Conservation (phyloP, 1,140 invertebrate genomes). For the Berghia stephanieae region DNA sequence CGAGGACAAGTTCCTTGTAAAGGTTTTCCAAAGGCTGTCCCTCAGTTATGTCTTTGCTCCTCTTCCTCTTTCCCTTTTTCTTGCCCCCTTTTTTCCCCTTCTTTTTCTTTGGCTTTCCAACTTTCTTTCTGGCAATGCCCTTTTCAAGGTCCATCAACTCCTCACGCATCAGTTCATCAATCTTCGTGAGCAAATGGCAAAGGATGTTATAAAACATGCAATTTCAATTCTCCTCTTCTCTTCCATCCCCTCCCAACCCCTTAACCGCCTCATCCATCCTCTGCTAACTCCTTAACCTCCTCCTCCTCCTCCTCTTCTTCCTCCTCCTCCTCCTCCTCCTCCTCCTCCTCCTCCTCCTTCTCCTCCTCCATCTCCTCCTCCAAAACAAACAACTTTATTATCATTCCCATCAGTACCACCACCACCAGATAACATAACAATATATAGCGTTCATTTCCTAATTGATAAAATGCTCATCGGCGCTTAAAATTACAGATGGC, state of each 20-base stretch:
- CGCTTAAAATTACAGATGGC: too few species aligned
- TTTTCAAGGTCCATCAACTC: neutral
- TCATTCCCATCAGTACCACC: too few species aligned
- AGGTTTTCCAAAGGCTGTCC: neutral
- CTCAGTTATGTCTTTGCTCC: neutral
- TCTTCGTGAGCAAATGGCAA: neutral
- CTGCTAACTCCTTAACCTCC: neutral
- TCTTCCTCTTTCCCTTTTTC: neutral
- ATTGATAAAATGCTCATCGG: too few species aligned
- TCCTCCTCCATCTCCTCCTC: neutral
- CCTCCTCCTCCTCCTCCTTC: neutral
- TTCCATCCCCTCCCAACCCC: neutral
- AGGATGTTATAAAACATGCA: neutral
- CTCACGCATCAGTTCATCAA: neutral
- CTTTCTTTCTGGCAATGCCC: neutral
- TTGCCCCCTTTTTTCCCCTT: neutral
- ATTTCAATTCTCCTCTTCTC: neutral
- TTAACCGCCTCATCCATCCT: neutral
- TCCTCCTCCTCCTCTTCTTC: neutral
- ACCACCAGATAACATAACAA: too few species aligned
- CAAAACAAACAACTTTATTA: too few species aligned
- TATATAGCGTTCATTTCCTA: too few species aligned
- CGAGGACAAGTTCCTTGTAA: neutral
- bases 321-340: neutral
- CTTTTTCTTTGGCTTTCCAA: neutral